Evolutionary conservation across 2,888 invertebrate species (phyloP).

Genomic region (Parthenolecanium corni): DNA sequence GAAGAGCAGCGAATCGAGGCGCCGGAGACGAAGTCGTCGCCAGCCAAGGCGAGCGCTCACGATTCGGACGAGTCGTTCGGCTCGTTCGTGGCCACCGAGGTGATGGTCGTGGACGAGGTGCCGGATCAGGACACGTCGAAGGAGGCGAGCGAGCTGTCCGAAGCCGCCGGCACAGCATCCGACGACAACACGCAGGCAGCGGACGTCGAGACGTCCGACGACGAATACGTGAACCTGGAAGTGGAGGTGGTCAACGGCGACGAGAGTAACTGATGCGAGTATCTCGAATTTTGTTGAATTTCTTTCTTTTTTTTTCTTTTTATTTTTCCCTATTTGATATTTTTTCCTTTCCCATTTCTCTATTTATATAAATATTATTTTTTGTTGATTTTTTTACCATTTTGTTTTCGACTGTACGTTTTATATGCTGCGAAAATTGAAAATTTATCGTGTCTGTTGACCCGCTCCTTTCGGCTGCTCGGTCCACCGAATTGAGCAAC

Average conservation of each 20-base stretch:
- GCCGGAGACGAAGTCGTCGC: constrained; percentile 1
- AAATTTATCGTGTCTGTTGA: no score
- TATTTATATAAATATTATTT: no score
- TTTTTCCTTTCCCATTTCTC: no score
- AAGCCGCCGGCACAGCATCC: background rate
- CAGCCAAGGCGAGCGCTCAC: background rate
- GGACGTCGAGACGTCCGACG: constrained; percentile 1
- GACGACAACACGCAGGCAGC: background rate
- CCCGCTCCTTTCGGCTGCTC: no score
- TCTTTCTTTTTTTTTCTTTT: no score
- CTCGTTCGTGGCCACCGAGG: background rate
- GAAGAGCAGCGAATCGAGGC: background rate
- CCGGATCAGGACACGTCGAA: background rate
- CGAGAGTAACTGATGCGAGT: constrained; percentile 6
- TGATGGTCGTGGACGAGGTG: background rate
- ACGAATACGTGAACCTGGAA: constrained; percentile 6
- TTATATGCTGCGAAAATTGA: no score
- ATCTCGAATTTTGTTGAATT: no score
- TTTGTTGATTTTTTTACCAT: background rate
- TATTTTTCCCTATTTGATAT: no score
- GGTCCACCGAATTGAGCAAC: no score
- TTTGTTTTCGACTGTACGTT: background rate
- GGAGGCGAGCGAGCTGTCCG: background rate
- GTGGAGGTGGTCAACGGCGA: constrained; percentile 15
- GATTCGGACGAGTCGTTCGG: constrained; percentile 1